Conservation (phyloP, 2,888 invertebrate species). For the Piscicola geometra region DNA sequence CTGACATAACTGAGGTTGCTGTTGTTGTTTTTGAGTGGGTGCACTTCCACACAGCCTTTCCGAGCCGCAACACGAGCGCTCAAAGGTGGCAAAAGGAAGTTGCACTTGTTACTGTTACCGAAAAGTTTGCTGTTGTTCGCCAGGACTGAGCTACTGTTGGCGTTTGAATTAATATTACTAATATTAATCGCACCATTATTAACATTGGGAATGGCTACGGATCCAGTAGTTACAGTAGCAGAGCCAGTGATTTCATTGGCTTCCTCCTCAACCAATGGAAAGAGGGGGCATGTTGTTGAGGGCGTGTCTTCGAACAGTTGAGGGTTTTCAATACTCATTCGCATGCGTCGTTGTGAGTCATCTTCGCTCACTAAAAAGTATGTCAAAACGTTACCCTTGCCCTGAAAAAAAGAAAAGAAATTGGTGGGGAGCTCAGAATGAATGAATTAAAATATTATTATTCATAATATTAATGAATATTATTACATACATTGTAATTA, state of each 20-base stretch:
- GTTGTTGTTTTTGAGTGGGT: not conserved
- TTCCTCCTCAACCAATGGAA: conserved; percentile 23
- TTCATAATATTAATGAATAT: no score
- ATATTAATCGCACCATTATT: no score
- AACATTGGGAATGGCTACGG: not conserved
- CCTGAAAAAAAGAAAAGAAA: no score
- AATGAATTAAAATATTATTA: not conserved
- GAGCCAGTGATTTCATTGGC: not conserved
- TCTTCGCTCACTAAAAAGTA: conserved; percentile 55
- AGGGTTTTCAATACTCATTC: conserved; percentile 39
- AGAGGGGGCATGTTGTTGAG: not conserved
- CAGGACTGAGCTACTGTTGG: no score
- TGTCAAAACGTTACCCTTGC: conserved; percentile 56
- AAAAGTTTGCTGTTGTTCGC: not conserved
- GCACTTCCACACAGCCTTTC: not conserved
- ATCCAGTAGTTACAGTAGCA: not conserved
- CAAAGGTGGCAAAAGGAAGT: not conserved
- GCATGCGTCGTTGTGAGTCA: conserved; percentile 37
- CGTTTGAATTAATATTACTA: no score
- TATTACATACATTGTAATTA: not conserved
- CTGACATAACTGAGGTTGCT: no score
- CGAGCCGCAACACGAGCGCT: not conserved
- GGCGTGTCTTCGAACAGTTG: conserved; percentile 30
- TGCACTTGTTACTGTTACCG: conserved; percentile 18
- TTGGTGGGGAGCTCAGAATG: not conserved